phyloP scores from a whole-genome alignment of 2,888 invertebrate genomes.

The Hirtodrosophila histrioides region DNA sequence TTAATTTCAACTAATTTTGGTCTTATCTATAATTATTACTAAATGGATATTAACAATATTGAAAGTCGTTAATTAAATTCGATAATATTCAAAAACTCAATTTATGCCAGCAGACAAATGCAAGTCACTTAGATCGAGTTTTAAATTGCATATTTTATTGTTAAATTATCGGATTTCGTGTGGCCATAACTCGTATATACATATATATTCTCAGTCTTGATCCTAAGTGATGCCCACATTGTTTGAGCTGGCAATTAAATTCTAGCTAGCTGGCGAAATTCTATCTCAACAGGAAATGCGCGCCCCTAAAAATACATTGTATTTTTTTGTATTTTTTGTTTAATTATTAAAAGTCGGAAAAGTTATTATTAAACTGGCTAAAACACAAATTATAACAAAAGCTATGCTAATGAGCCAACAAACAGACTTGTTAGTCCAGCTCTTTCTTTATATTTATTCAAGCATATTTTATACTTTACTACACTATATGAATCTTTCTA shows the following conservation, averaged over 20 bases:
- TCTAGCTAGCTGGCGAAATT: slow-evolving; percentile 15
- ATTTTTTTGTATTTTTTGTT: too few relatives aligned
- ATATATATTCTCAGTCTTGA: not conserved
- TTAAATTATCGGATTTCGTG: too few relatives aligned
- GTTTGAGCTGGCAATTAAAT: slow-evolving; percentile 5
- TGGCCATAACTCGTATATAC: slow-evolving; percentile 7
- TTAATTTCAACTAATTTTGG: too few relatives aligned
- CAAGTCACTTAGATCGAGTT: too few relatives aligned
- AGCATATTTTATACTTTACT: too few relatives aligned
- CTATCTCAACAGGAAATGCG: slow-evolving; percentile 21
- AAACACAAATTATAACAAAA: slow-evolving; percentile 48
- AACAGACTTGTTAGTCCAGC: slow-evolving; percentile 35
- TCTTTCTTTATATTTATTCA: slow-evolving; percentile 13
- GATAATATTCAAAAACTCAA: too few relatives aligned
- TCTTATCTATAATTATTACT: too few relatives aligned
- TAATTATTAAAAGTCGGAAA: slow-evolving; percentile 6
- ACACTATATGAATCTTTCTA: slow-evolving; percentile 6
- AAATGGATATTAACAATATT: too few relatives aligned
- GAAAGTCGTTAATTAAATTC: too few relatives aligned
- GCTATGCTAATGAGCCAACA: slow-evolving; percentile 41
- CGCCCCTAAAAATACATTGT: not conserved
- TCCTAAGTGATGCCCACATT: not conserved
- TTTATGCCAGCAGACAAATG: too few relatives aligned
- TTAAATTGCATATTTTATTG: too few relatives aligned
- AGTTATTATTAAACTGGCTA: slow-evolving; percentile 34